Evolutionary conservation across 1,140 invertebrate species (phyloP), one percentile per base, ranked within the genome.

Genomic region (Polyergus mexicanus): DNA sequence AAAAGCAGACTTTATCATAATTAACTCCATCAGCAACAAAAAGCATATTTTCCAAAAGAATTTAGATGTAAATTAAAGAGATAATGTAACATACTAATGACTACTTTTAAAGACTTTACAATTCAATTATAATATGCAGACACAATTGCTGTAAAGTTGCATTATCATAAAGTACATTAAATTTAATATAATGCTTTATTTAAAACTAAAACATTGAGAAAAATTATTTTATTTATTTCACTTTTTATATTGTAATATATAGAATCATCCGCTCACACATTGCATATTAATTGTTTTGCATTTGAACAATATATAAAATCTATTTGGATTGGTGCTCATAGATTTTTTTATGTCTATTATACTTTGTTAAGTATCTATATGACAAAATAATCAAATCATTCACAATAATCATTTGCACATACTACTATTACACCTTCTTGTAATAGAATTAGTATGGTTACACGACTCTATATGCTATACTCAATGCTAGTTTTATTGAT

Each of bases 311-410:
- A 38, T 51, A 19, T 2, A 38, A 74, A 38, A 54, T 54, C 4
- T 28, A 35, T 66, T 66, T 35, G 7, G n/a, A 58, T 44, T 81
- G 13, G 10, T 69, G 25, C 38, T 25, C 62, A 66, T 35, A 22
- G 25, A 81, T 38, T 32, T 35, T 69, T 58, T 58, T 35, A 4
- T 71, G 7, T 16, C 11, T 11, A 38, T 41, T 38, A 1, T 13
- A 16, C 2, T 35, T 58, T 8, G 32, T 16, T 51, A 8, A n/a
- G 7, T 54, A 80, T 69, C 19, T 7, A 38, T 68, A 41, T 25
- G 1, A 28, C n/a, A 35, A 69, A 81, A 3, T 69, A 81, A 68
- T 51, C 22, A 58, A 32, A 62, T 81, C 47, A 51, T 51, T 51
- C 47, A 51, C 47, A 51, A 51, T 51, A 51, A 51, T 51, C 16